Base-by-base conservation (phyloP, 2,113 vertebrate species). In the Falco punctatus region DNA sequence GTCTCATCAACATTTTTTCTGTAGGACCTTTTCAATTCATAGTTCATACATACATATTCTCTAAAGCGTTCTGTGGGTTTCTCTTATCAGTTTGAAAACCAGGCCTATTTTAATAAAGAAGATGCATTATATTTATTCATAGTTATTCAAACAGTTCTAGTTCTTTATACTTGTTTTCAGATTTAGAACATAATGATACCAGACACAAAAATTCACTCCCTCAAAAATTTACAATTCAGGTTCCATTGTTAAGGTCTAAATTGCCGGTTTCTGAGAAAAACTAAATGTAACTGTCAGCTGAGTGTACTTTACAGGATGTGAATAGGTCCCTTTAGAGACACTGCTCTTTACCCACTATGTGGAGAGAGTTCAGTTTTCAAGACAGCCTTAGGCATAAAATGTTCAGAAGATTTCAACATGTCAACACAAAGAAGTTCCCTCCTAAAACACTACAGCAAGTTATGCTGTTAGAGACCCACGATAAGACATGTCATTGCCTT, bases 401-500 rank as follows among this genome's bases (percentile, higher is more conserved):
- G 89, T 91, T 97, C 78, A 91, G 81, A 95, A 96, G 81, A 84
- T 81, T 93, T 94, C 89, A 82, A 82, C 46, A 65, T 55, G 92
- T 93, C 94, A 97, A 92, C 94, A 88, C 66, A 90, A 91, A 93
- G 93, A 94, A 79, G 58, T 58, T 92, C 69, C 75, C 61, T 91
- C 86, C 90, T 74, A 79, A 85, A 91, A 85, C 2, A 19, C 70
- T 95, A 65, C 46, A 75, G 83, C 73, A 92, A 89, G 78, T 91
- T 91, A 91, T 1, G 19, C 61, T 91, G 35, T 51, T 75, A 67
- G 71, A 92, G 80, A 88, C 65, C n/a, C 5, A 2, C 26, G 86
- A 52, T 90, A 88, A 96, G 92, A 80, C 44, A n/a, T 69, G n/a
- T 78, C 75, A 93, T 75, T 93, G 79, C 40, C 49, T 88, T 82